Conservation (phyloP, 1,140 invertebrate genomes). For the Grapholita molesta region DNA sequence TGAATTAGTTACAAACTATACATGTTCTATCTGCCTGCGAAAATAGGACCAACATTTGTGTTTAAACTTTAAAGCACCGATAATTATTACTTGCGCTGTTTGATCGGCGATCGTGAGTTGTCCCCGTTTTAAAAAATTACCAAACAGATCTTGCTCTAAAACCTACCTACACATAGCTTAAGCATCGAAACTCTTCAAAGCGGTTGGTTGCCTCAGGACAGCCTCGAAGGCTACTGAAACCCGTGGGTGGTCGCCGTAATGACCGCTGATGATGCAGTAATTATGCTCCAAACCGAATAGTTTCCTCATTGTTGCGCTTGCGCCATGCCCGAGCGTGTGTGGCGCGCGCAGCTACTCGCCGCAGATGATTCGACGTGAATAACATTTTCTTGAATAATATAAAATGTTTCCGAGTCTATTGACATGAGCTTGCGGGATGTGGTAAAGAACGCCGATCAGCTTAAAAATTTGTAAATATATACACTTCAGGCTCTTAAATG, state of each 20-base stretch:
- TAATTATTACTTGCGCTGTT: no score
- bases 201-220: background rate
- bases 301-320: slow-evolving; percentile 61
- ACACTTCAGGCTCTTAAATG: no score
- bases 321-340: slow-evolving; percentile 50
- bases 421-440: background rate
- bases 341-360: slow-evolving; percentile 24
- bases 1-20: no score
- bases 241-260: slow-evolving; percentile 53
- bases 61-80: no score
- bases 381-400: background rate
- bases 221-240: background rate
- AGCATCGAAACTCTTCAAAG: background rate
- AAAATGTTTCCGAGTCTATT: background rate
- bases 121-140: no score
- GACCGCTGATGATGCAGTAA: slow-evolving; percentile 56
- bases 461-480: no score
- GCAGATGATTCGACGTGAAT: background rate
- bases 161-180: background rate
- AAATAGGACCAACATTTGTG: no score
- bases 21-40: no score
- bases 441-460: no score
- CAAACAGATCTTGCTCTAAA: no score
- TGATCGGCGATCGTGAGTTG: no score
- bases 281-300: slow-evolving; percentile 57